Conservation (phyloP, 2,797 vertebrate species). For the Pangasius djambal region DNA sequence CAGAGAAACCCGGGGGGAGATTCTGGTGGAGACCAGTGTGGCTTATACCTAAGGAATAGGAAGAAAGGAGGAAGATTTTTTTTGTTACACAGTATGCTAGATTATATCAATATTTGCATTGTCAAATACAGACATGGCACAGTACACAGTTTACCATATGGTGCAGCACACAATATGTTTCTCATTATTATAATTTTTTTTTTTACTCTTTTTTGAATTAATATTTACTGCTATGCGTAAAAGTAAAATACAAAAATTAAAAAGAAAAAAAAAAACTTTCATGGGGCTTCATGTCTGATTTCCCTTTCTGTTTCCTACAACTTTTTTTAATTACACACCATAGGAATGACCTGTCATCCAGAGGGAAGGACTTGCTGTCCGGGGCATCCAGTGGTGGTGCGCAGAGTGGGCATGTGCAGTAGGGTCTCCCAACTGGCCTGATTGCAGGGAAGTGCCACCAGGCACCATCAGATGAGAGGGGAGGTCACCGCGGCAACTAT, state of each 20-base stretch:
- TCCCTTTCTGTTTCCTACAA: not conserved
- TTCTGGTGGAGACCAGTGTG: slow-evolving; percentile 94
- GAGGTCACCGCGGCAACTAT: slow-evolving; percentile 90
- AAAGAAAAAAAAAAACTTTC: not conserved
- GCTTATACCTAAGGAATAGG: slow-evolving; percentile 81
- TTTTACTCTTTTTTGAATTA: not conserved
- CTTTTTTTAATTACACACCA: slow-evolving; percentile 72
- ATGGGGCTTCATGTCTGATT: not conserved
- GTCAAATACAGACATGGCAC: not conserved
- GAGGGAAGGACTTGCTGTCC: slow-evolving; percentile 93
- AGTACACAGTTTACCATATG: not conserved
- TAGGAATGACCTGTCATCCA: slow-evolving; percentile 98
- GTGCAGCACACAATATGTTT: not conserved
- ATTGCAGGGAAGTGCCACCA: slow-evolving; percentile 84
- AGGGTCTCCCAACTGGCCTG: slow-evolving; percentile 87
- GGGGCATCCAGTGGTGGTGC: slow-evolving; percentile 93
- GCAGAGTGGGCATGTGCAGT: slow-evolving; percentile 84
- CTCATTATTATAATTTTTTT: not conserved
- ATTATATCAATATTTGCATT: not conserved
- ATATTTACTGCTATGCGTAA: not conserved
- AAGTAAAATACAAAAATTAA: not conserved
- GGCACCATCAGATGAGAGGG: slow-evolving; percentile 91
- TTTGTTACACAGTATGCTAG: not conserved
- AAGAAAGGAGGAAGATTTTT: slow-evolving; percentile 28
- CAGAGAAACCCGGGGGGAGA: slow-evolving; percentile 89